Base-by-base conservation (phyloP, 2,888 invertebrate species). In the Lepidochitona cinerea region DNA sequence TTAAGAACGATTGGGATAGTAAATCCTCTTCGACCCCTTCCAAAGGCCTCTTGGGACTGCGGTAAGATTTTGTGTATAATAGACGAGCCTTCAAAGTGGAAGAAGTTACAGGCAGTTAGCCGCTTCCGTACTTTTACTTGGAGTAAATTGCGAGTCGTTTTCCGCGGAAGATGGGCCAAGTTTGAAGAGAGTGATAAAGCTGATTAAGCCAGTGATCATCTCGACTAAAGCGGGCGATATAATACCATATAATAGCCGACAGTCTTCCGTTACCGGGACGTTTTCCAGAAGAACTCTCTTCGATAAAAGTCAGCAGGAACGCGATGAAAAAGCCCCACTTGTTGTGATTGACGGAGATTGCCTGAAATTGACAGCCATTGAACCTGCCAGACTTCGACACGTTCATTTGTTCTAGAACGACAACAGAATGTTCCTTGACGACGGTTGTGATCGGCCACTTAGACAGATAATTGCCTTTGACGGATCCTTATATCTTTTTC, bases 311-410 rank as follows among this genome's bases (percentile, higher is more conserved):
- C 29, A 26, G 23, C 29, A 29, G 59, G 29, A 23, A 32, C 29
- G 26, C 12, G 26, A n/a, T n/a, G n/a, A n/a, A n/a, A n/a, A n/a
- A n/a, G n/a, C n/a, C n/a, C 59, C 29, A 59, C 29, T 59, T 59
- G 59, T 26, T 18, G 14, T 59, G 59, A 59, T 59, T 59, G 59
- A 59, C 12, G 59, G 29, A 59, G 59, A 59, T 59, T 59, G 59
- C 59, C 29, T 18, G 2, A 14, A 59, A 59, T 59, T 59, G 59
- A 18, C 26, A 26, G 59, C 59, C 23, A 59, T 59, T 59, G 14
- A 14, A 59, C 9, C 26, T 26, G 59, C 23, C 59, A 59, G n/a
- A n/a, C n/a, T n/a, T n/a, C n/a, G n/a, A n/a, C n/a, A n/a, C n/a
- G n/a, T n/a, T n/a, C n/a, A n/a, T n/a, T n/a, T n/a, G n/a, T n/a